A percentile compares a stretch with the other conserved stretches of the same genome.
These are phyloP conservation scores for Porphyrio hochstetteri DNA, from an alignment of 2,113 vertebrate genomes.

Conservation along the genomic window DNA sequence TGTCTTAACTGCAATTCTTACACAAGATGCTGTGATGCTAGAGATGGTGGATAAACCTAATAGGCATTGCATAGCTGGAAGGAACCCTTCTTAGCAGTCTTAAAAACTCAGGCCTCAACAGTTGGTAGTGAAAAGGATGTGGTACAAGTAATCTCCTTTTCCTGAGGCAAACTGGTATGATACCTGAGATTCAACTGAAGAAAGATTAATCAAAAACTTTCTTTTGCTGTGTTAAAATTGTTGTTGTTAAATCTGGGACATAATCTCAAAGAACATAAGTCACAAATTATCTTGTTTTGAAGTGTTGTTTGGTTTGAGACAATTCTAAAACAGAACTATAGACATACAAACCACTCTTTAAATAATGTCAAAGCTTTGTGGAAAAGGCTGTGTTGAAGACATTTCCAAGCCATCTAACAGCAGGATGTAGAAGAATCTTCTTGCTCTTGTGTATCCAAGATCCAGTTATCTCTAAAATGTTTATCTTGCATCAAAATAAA, in stretches of 20 bases:
- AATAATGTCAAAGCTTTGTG: slow-evolving; percentile 49
- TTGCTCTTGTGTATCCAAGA: neutral
- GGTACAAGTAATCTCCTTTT: neutral
- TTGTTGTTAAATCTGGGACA: slow-evolving; percentile 69
- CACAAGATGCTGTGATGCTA: neutral
- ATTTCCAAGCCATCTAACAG: neutral
- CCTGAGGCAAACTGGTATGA: slow-evolving; percentile 19
- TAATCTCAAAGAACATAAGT: slow-evolving; percentile 76
- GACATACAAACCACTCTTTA: slow-evolving; percentile 58
- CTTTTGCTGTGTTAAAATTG: slow-evolving; percentile 67
- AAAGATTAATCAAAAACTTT: slow-evolving; percentile 57
- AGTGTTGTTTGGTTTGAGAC: slow-evolving; percentile 73
- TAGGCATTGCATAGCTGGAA: neutral
- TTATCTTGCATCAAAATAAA: neutral
- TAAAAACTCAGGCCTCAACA: neutral
- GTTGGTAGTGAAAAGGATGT: neutral
- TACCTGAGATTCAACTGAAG: slow-evolving; percentile 38
- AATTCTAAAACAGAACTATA: slow-evolving; percentile 75
- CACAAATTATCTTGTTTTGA: slow-evolving; percentile 75
- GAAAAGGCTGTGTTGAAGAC: neutral
- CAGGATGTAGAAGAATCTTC: neutral
- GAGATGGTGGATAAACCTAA: neutral
- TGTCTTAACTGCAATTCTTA: neutral
- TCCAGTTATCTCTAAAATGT: neutral
- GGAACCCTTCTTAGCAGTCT: neutral